Evolutionary conservation across 2,888 invertebrate genomes (phyloP).

Genomic region (Linnaemya vulpina): DNA sequence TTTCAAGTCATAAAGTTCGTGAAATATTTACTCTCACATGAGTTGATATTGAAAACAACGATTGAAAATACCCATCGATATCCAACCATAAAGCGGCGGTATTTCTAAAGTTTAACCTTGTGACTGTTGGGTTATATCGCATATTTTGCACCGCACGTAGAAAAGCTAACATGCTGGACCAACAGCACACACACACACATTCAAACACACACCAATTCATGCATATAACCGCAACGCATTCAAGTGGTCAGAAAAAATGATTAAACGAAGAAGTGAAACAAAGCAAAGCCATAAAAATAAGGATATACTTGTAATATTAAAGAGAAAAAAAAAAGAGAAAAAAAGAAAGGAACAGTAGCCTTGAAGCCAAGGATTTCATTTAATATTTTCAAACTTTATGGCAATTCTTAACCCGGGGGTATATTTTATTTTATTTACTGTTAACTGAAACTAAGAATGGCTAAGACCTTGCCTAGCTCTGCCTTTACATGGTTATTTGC

Average conservation of each 20-base stretch:
- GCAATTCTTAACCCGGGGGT: conserved; percentile 53
- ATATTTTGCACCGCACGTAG: conserved; percentile 35
- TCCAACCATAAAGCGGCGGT: no score
- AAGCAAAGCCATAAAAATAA: conserved; percentile 35
- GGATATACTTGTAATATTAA: conserved; percentile 29
- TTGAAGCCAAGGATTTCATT: conserved; percentile 62
- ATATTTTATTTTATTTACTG: conserved; percentile 65
- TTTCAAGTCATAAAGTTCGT: no score
- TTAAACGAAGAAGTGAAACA: conserved; percentile 7
- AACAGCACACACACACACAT: not conserved
- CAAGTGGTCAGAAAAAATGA: conserved; percentile 57
- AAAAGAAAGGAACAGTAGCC: conserved; percentile 23
- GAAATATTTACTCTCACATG: no score
- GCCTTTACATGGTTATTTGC: conserved; percentile 57
- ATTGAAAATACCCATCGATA: no score
- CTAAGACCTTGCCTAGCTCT: conserved; percentile 3
- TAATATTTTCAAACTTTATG: conserved; percentile 65
- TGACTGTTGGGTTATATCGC: conserved; percentile 14
- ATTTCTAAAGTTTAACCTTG: no score
- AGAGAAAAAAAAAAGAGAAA: conserved; percentile 4
- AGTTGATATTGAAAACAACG: no score
- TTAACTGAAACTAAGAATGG: conserved; percentile 50
- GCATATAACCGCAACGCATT: conserved; percentile 18
- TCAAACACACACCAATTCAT: not conserved
- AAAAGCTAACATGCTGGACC: conserved; percentile 41